A percentile compares a stretch with the other conserved stretches of the same genome.
These are phyloP conservation scores for Galerucella pusilla DNA, from an alignment of 2,888 invertebrate genomes.

Conservation along the genomic window DNA sequence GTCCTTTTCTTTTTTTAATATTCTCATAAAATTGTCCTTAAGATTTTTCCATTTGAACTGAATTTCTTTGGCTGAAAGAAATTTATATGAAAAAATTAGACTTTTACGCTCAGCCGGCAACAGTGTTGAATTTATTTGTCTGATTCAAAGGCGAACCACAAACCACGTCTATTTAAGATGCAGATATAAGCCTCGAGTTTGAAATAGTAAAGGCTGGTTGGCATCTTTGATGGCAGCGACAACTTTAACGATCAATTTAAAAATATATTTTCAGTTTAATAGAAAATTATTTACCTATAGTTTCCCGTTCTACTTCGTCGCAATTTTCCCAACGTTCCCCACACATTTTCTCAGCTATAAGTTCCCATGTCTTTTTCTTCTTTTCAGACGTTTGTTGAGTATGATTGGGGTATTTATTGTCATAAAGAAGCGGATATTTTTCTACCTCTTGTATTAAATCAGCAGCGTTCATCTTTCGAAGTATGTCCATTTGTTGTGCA, in stretches of 20 bases:
- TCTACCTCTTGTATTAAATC: conserved; percentile 49
- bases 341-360: conserved; percentile 49
- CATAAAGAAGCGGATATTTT: conserved; percentile 53
- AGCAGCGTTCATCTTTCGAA: conserved; percentile 17
- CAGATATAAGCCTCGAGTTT: background rate
- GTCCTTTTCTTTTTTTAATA: conserved; percentile 50
- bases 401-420: conserved; percentile 46
- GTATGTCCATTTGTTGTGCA: conserved; percentile 8
- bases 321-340: conserved; percentile 48
- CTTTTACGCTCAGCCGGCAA: background rate
- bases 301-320: conserved; percentile 46
- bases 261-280: background rate
- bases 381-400: conserved; percentile 31
- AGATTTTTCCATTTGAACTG: conserved; percentile 57
- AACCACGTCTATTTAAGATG: background rate
- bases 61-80: conserved; percentile 53
- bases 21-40: conserved; percentile 53
- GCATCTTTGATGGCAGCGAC: background rate
- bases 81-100: background rate
- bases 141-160: background rate
- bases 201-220: conserved; percentile 15
- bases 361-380: conserved; percentile 51
- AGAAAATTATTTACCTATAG: conserved; percentile 47
- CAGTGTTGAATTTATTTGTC: background rate
- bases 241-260: background rate